A percentile compares a stretch with the other conserved stretches of the same genome.
Evolutionary conservation across 2,113 vertebrate species (phyloP).

Genomic region (Grus americana): DNA sequence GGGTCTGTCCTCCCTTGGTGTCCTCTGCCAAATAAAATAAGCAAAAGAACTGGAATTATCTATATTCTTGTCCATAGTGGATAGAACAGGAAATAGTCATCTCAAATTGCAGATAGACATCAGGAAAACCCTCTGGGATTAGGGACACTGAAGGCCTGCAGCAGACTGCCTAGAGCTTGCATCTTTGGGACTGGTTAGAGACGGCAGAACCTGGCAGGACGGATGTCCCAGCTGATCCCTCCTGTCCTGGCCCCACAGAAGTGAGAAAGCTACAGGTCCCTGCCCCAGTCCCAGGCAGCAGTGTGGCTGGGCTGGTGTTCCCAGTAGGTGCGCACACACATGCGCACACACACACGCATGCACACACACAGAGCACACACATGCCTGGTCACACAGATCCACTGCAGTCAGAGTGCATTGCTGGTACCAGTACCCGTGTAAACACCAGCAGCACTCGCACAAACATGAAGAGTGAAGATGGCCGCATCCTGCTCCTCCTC

Average conservation of each 20-base stretch:
- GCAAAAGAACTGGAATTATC: background rate
- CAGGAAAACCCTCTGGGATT: background rate
- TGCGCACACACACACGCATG: rapidly evolving
- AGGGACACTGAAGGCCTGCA: background rate
- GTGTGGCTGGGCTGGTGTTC: rapidly evolving
- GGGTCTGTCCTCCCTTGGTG: background rate
- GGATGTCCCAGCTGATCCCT: background rate
- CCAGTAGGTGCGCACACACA: rapidly evolving
- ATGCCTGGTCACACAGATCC: background rate
- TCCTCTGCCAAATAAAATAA: background rate
- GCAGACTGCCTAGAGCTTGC: background rate
- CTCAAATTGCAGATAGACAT: background rate
- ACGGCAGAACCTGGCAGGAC: background rate
- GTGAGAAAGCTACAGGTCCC: background rate
- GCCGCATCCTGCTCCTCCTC: background rate
- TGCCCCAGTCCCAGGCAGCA: background rate
- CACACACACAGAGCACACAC: too few species aligned
- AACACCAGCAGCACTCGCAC: background rate
- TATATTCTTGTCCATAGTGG: background rate
- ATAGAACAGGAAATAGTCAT: background rate
- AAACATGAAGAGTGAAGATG: background rate
- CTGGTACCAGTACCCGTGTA: background rate
- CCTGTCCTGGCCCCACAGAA: background rate
- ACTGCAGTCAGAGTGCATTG: rapidly evolving
- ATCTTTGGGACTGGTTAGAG: background rate